These are phyloP conservation scores for Parnassius smintheus DNA, from an alignment of 2,888 invertebrate genomes.

Conservation along the genomic window DNA sequence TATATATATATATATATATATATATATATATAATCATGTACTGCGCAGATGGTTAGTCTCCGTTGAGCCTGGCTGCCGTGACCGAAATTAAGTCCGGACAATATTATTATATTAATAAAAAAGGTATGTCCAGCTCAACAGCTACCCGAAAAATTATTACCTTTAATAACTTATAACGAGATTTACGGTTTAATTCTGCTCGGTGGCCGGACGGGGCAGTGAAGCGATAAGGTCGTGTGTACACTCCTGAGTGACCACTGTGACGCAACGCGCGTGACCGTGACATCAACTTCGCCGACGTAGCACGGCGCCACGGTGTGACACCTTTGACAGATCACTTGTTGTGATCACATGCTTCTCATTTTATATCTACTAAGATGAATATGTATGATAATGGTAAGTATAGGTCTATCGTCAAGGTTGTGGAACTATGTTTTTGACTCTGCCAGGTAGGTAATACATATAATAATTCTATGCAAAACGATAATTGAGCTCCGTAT, in stretches of 20 bases:
- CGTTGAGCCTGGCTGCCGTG: too few relatives aligned
- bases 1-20: too few relatives aligned
- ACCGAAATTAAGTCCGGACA: too few relatives aligned
- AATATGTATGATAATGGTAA: conserved; percentile 14
- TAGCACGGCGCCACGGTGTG: conserved; percentile 44
- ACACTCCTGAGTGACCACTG: conserved; percentile 39
- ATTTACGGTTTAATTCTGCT: conserved; percentile 31
- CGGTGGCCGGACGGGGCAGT: conserved; percentile 53
- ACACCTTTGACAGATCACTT: conserved; percentile 55
- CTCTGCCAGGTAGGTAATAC: too few relatives aligned
- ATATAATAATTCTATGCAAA: too few relatives aligned
- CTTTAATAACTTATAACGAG: not conserved
- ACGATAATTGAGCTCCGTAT: too few relatives aligned
- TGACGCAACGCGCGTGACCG: conserved; percentile 71
- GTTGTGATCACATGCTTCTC: conserved; percentile 28
- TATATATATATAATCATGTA: too few relatives aligned
- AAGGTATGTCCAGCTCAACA: not conserved
- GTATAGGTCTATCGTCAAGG: not conserved
- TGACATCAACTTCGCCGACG: conserved; percentile 57
- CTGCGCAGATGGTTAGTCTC: too few relatives aligned
- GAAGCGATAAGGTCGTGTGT: conserved; percentile 41
- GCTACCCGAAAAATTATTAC: not conserved
- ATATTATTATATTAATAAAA: too few relatives aligned
- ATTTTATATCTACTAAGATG: conserved; percentile 12
- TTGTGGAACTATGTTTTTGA: too few relatives aligned